Evolutionary conservation across 2,113 vertebrate genomes (phyloP), one percentile per base, ranked within the genome.

Genomic region (Electrona antarctica): DNA sequence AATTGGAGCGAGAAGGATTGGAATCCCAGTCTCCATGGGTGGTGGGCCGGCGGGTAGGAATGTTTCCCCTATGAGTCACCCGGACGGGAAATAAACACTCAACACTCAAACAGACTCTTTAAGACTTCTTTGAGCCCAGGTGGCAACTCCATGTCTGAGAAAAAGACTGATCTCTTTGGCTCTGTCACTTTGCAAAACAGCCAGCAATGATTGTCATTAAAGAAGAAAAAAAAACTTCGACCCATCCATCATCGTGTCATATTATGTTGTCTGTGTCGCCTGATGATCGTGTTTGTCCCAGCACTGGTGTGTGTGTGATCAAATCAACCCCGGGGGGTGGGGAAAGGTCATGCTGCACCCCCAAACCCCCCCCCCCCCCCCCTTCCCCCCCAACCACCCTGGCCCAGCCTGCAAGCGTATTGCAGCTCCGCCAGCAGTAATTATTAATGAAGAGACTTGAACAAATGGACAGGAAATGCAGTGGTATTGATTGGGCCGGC

Each of bases 381-480:
- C 33, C 33, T 2, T 6, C 2, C 33, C 33, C 33, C 5, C 33
- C 5, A 41, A 41, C 33, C 33, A 2, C 82, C n/a, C 93, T 92
- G 90, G 92, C 92, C 86, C 90, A 88, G 92, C 94, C 95, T 94
- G 84, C 92, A 80, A 95, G 94, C 93, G 46, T 93, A 94, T 94
- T 93, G 95, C 96, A 94, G 96, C 95, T 92, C 93, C 91, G 92
- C 94, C 74, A 77, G 92, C 92, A 98, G 96, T 96, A 98, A 99
- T 98, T 96, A 98, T 97, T 98, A 95, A 98, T 98, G 96, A 98
- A 92, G 96, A 89, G 88, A 97, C 96, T 95, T 96, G 96, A 95
- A 95, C 95, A 98, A 98, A 99, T 98, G 96, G 96, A 96, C 96
- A 97, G 96, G 97, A 99, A 98, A 96, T 95, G 95, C 96, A 95